A percentile compares a stretch with the other conserved stretches of the same genome.
Evolutionary conservation across 2,113 vertebrate genomes (phyloP).

Genomic region (Eublepharis macularius): DNA sequence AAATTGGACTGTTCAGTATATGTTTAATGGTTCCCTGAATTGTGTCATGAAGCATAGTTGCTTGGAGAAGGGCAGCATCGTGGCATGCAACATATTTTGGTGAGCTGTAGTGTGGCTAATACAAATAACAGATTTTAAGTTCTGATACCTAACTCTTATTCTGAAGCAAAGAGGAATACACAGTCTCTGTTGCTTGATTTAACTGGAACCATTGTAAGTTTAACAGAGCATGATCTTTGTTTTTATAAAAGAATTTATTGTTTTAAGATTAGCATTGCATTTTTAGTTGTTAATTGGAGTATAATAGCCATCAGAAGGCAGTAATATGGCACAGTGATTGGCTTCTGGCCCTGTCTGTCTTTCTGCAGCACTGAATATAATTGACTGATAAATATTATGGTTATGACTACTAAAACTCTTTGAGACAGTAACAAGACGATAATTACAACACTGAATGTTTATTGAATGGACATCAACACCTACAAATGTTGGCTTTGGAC

Average conservation of each 20-base stretch:
- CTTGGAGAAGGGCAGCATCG: slow-evolving; percentile 15
- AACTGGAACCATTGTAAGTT: slow-evolving; percentile 41
- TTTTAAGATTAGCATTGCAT: slow-evolving; percentile 51
- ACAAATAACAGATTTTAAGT: neutral
- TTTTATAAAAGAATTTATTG: slow-evolving; percentile 54
- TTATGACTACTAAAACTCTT: slow-evolving; percentile 60
- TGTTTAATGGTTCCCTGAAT: slow-evolving; percentile 1
- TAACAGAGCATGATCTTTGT: slow-evolving; percentile 57
- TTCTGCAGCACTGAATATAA: slow-evolving; percentile 40
- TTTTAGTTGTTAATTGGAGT: slow-evolving; percentile 60
- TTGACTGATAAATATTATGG: slow-evolving; percentile 53
- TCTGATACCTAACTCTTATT: neutral
- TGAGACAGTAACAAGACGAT: slow-evolving; percentile 61
- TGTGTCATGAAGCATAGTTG: neutral
- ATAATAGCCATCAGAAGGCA: slow-evolving; percentile 46
- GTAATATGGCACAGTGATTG: slow-evolving; percentile 64
- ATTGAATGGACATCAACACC: slow-evolving; percentile 72
- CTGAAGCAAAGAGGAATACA: slow-evolving; percentile 44
- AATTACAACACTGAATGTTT: slow-evolving; percentile 73
- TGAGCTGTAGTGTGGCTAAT: slow-evolving; percentile 14
- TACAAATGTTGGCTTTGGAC: slow-evolving; percentile 74
- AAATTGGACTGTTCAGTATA: neutral
- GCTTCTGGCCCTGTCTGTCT: slow-evolving; percentile 55
- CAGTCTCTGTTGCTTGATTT: slow-evolving; percentile 18
- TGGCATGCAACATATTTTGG: neutral